Evolutionary conservation across 2,113 vertebrate genomes (phyloP).

Genomic region (Cervus canadensis): DNA sequence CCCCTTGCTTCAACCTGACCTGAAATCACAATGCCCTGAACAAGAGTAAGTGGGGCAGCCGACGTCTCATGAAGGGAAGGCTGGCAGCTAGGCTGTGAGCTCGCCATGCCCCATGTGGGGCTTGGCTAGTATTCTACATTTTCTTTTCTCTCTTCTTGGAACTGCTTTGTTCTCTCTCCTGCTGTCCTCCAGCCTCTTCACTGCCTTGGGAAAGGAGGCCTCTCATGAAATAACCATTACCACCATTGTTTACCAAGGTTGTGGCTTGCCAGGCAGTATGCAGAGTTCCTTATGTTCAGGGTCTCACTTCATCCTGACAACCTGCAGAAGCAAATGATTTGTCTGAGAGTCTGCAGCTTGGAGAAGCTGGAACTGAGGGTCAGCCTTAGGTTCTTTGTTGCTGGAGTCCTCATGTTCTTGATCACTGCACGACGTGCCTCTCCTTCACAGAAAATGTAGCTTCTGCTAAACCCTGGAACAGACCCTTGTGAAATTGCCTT

Average conservation of each 20-base stretch:
- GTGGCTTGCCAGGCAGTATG: not conserved
- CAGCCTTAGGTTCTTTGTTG: not conserved
- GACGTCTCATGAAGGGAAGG: not conserved
- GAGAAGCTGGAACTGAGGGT: not conserved
- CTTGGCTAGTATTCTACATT: not conserved
- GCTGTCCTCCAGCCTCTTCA: not conserved
- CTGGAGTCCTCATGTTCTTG: not conserved
- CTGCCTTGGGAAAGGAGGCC: not conserved
- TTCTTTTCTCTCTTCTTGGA: not conserved
- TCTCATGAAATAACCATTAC: not conserved
- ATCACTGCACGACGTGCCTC: fast-evolving
- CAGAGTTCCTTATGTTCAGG: fast-evolving
- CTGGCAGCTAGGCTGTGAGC: conserved; percentile 24
- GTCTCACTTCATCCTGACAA: not conserved
- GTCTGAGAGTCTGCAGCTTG: not conserved
- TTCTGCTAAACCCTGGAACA: not conserved
- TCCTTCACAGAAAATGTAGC: not conserved
- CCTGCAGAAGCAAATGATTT: not conserved
- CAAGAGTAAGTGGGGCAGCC: conserved; percentile 60
- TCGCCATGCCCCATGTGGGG: not conserved
- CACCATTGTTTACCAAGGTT: not conserved
- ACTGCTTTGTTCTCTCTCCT: not conserved
- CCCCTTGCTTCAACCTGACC: conserved; percentile 43
- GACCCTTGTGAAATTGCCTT: not conserved
- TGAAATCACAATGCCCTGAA: conserved; percentile 55